Conservation (phyloP, 2,113 vertebrate species). For the Nothocercus nigrocapillus region DNA sequence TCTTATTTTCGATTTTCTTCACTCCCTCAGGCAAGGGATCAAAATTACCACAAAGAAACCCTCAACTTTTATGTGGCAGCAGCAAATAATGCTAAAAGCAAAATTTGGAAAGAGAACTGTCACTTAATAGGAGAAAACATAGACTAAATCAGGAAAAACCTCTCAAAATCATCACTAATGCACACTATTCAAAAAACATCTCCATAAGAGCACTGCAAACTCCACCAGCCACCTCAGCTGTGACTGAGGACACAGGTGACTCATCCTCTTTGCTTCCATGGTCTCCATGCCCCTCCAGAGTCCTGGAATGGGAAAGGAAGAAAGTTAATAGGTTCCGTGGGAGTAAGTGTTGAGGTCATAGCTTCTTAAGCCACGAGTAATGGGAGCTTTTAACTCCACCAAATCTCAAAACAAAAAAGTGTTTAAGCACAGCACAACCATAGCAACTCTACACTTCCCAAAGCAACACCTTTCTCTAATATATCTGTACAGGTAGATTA, state of each 20-base stretch:
- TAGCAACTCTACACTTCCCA: neutral
- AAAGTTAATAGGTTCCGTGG: neutral
- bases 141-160: neutral
- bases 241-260: neutral
- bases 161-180: neutral
- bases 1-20: neutral
- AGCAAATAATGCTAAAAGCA: neutral
- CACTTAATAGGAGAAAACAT: neutral
- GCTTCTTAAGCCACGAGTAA: neutral
- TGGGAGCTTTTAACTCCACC: neutral
- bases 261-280: neutral
- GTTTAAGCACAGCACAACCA: fast-evolving
- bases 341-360: neutral
- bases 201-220: neutral
- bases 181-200: fast-evolving
- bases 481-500: too few relatives aligned
- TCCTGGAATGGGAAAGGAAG: fast-evolving
- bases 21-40: neutral
- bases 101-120: neutral
- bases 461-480: fast-evolving
- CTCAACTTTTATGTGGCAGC: neutral
- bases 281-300: fast-evolving
- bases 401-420: fast-evolving
- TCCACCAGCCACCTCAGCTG: neutral
- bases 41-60: neutral